phyloP scores from a whole-genome alignment of 2,888 invertebrate genomes.

The Xylophagus ater region DNA sequence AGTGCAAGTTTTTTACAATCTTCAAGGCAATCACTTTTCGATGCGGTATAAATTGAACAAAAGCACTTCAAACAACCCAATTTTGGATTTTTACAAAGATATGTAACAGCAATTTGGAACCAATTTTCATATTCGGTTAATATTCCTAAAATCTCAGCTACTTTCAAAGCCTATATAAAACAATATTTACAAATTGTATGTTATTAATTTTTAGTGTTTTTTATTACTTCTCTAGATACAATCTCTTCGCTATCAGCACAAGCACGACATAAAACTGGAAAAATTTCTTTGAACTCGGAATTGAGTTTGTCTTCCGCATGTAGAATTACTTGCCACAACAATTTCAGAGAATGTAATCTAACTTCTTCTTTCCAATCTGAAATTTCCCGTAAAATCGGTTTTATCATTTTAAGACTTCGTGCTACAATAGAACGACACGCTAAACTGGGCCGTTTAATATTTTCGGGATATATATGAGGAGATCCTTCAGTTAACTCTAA shows the following conservation, averaged over 20 bases:
- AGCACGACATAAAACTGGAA: constrained; percentile 29
- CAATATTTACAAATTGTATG: not conserved
- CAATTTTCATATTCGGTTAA: constrained; percentile 31
- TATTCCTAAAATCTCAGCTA: constrained; percentile 33
- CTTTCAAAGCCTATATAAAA: constrained; percentile 26
- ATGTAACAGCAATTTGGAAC: constrained; percentile 31
- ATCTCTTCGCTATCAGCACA: constrained; percentile 28
- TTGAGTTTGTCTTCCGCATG: constrained; percentile 36
- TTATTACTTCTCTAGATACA: constrained; percentile 24
- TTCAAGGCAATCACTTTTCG: constrained; percentile 20
- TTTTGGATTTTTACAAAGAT: constrained; percentile 26
- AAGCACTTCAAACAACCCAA: constrained; percentile 34
- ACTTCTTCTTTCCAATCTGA: constrained; percentile 39
- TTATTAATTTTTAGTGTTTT: not conserved
- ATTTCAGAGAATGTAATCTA: constrained; percentile 33
- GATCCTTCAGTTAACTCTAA: constrained; percentile 61
- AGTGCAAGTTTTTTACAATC: constrained; percentile 26
- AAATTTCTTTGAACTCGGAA: constrained; percentile 35
- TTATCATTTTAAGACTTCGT: constrained; percentile 43
- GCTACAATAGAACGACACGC: constrained; percentile 75
- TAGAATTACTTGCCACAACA: constrained; percentile 35
- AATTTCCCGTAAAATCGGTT: constrained; percentile 31
- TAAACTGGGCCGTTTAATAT: constrained; percentile 65
- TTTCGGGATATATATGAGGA: constrained; percentile 61
- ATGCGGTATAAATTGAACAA: constrained; percentile 28